Percentiles rank a stretch among this genome's conserved stretches.
phyloP scores from a whole-genome alignment of 2,113 vertebrate species.

The Leucoraja erinaceus region DNA sequence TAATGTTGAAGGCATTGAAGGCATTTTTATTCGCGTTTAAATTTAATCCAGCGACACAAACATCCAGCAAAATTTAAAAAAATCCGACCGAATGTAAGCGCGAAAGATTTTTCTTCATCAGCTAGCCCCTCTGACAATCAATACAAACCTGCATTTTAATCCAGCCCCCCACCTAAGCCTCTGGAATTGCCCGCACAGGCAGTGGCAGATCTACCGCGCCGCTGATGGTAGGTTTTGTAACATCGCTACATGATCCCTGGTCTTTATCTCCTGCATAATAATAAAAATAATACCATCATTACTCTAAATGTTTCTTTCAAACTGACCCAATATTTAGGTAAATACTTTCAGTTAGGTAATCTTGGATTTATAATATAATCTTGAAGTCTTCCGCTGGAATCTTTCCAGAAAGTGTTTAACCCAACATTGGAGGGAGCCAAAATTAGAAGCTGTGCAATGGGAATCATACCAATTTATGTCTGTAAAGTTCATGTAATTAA shows the following conservation, averaged over 20 bases:
- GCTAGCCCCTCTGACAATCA: no score
- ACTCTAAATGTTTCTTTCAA: background rate
- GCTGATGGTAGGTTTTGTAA: background rate
- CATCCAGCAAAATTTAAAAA: no score
- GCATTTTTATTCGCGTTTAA: no score
- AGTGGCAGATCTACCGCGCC: no score
- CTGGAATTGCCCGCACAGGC: no score
- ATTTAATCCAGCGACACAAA: no score
- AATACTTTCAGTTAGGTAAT: background rate
- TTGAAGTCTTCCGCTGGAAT: background rate
- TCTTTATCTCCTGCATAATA: background rate
- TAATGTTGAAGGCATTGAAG: no score
- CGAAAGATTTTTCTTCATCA: no score
- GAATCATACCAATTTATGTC: background rate
- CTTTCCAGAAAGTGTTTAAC: background rate
- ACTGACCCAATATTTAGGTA: background rate
- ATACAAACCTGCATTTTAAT: no score
- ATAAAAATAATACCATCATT: background rate
- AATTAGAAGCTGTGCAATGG: background rate
- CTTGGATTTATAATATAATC: background rate
- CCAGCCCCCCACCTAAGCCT: no score
- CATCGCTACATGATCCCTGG: background rate
- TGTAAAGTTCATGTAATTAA: background rate
- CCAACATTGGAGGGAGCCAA: background rate
- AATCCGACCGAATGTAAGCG: no score